phyloP scores from a whole-genome alignment of 2,888 invertebrate species.

The Tiliacea citrago region DNA sequence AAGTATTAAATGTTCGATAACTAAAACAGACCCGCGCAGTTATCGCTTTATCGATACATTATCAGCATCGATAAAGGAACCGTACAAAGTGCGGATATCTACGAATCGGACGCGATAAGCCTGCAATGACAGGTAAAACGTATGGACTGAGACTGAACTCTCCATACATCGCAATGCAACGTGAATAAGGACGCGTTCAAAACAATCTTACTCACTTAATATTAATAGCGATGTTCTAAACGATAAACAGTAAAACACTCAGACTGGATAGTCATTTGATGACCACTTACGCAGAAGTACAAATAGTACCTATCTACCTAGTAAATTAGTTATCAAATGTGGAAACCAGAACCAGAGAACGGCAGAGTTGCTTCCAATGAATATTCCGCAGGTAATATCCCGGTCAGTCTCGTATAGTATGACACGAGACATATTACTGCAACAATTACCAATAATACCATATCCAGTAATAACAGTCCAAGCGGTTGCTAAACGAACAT shows the following conservation, averaged over 20 bases:
- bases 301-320: not conserved
- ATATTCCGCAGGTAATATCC: conserved; percentile 43
- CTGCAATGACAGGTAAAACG: conserved; percentile 51
- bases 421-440: conserved; percentile 46
- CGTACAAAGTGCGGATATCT: conserved; percentile 74
- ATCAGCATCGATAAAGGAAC: conserved; percentile 76
- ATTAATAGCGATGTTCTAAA: conserved; percentile 38
- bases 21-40: conserved; percentile 70
- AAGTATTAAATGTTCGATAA: conserved; percentile 67
- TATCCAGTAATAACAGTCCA: conserved; percentile 50
- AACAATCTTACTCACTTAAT: conserved; percentile 35
- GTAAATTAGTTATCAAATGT: conserved; percentile 16
- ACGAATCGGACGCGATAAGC: conserved; percentile 71
- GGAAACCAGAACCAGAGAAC: conserved; percentile 17
- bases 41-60: conserved; percentile 74
- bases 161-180: conserved; percentile 45
- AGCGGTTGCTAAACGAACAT: conserved; percentile 52
- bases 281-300: conserved; percentile 4
- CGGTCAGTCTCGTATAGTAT: conserved; percentile 18
- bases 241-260: conserved; percentile 19
- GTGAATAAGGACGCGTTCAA: conserved; percentile 48
- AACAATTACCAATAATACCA: conserved; percentile 64
- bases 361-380: conserved; percentile 20
- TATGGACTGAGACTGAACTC: conserved; percentile 35
- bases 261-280: conserved; percentile 12